Evolutionary conservation across 2,888 invertebrate species (phyloP).

Genomic region (Athrips mouffetella): DNA sequence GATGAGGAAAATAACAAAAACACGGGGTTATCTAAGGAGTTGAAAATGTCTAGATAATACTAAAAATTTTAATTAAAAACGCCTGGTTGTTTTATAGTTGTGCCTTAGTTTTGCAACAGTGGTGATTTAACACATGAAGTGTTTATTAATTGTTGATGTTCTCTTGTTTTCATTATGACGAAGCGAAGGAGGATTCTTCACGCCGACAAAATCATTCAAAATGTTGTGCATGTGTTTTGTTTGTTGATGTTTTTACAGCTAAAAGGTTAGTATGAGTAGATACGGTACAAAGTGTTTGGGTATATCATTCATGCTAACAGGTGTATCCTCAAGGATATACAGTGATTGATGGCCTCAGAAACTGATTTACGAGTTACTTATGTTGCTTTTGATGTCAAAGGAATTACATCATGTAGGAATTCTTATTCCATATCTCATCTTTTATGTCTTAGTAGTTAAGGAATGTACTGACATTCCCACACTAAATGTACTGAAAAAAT

Average conservation of each 20-base stretch:
- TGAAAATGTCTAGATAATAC: too few species aligned
- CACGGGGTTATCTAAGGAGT: not conserved
- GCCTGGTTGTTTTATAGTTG: constrained; percentile 2
- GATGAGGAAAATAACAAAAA: not conserved
- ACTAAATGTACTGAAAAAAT: too few species aligned
- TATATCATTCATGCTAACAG: too few species aligned
- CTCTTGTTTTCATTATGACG: constrained; percentile 74
- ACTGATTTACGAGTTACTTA: too few species aligned
- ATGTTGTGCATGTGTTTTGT: constrained; percentile 66
- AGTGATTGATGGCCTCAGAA: too few species aligned
- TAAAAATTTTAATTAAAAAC: not conserved
- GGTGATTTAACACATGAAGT: constrained; percentile 16
- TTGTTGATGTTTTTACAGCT: constrained; percentile 72
- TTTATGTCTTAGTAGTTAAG: too few species aligned
- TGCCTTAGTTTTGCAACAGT: constrained; percentile 19
- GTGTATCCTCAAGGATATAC: too few species aligned
- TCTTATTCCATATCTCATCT: too few species aligned
- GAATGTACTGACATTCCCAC: too few species aligned
- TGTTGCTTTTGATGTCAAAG: too few species aligned
- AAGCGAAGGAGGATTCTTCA: constrained; percentile 72
- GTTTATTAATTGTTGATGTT: constrained; percentile 25
- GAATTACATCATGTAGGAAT: too few species aligned
- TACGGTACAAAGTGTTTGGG: too few species aligned
- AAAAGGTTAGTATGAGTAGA: constrained; percentile 51
- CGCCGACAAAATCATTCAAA: constrained; percentile 72